Percentiles rank a stretch among this genome's conserved stretches.
Conservation (phyloP, 2,888 invertebrate species). For the Sylvicola cinctus region DNA sequence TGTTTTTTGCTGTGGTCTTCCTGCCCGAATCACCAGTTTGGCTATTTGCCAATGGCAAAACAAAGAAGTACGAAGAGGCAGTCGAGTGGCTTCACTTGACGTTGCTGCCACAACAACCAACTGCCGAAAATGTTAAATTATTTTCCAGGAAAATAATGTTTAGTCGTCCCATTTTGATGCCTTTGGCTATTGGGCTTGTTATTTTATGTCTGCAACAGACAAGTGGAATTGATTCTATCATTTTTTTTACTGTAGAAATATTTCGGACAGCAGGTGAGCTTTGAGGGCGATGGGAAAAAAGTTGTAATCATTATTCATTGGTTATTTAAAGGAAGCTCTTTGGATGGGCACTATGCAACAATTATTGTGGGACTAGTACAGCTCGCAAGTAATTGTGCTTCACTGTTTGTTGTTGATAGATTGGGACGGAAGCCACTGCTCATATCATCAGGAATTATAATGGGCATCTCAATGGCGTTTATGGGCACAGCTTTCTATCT, state of each 20-base stretch:
- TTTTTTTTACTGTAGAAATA: slow-evolving; percentile 37
- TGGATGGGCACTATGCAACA: slow-evolving; percentile 32
- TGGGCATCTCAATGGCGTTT: slow-evolving; percentile 30
- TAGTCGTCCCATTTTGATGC: slow-evolving; percentile 28
- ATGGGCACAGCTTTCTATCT: slow-evolving; percentile 34
- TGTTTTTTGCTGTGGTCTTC: slow-evolving; percentile 30
- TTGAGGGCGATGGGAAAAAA: not conserved
- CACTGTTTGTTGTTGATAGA: slow-evolving; percentile 34
- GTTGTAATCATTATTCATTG: not conserved
- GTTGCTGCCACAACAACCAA: not conserved
- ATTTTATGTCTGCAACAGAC: slow-evolving; percentile 35
- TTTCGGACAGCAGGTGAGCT: slow-evolving; percentile 29
- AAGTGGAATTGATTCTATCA: slow-evolving; percentile 35
- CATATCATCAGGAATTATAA: slow-evolving; percentile 32
- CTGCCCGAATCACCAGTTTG: slow-evolving; percentile 44
- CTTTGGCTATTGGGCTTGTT: slow-evolving; percentile 28
- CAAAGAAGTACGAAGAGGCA: slow-evolving; percentile 26
- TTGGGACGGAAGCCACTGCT: slow-evolving; percentile 37
- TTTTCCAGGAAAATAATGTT: slow-evolving; percentile 29
- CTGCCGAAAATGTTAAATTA: slow-evolving; percentile 9
- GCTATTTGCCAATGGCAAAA: no score
- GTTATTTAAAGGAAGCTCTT: slow-evolving; percentile 23
- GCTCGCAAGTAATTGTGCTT: slow-evolving; percentile 29
- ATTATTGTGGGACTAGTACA: slow-evolving; percentile 35
- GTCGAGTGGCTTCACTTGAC: slow-evolving; percentile 29